These are phyloP conservation scores for Varanus komodoensis DNA, from an alignment of 2,113 vertebrate genomes.

Conservation along the genomic window DNA sequence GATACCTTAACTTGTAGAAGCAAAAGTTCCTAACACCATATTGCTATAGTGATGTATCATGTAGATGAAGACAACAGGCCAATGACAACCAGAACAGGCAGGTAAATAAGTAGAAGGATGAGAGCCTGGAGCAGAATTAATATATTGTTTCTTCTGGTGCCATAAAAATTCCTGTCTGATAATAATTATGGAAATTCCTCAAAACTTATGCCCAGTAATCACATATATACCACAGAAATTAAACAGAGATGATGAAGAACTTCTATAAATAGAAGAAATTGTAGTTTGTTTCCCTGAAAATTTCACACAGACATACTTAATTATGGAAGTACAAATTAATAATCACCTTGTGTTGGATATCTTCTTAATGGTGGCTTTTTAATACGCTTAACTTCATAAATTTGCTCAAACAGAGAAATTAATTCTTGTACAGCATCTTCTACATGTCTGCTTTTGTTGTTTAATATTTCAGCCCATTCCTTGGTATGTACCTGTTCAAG, in stretches of 20 bases:
- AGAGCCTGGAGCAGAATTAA: not conserved
- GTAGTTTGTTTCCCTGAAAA: not conserved
- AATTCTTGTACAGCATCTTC: slow-evolving; percentile 83
- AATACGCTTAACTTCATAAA: slow-evolving; percentile 72
- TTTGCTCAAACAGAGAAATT: slow-evolving; percentile 72
- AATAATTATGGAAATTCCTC: not conserved
- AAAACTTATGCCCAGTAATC: not conserved
- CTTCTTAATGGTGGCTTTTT: slow-evolving; percentile 46
- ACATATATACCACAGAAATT: not conserved
- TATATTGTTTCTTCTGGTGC: not conserved
- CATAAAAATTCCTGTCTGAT: not conserved
- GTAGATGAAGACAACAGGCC: not conserved
- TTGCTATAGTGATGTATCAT: not conserved
- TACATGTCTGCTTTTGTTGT: slow-evolving; percentile 77
- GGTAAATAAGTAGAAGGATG: not conserved
- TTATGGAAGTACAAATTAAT: slow-evolving; percentile 10
- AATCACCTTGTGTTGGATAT: slow-evolving; percentile 60
- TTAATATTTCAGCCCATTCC: slow-evolving; percentile 77
- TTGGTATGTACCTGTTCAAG: slow-evolving; percentile 74
- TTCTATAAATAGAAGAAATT: slow-evolving; percentile 23
- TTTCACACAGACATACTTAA: not conserved
- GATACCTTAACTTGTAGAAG: not conserved
- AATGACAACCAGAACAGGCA: not conserved
- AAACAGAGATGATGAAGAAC: not conserved
- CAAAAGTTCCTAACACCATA: not conserved